Percentiles rank a stretch among this genome's conserved stretches.
These are phyloP conservation scores for Chrysemys picta DNA, from an alignment of 2,113 vertebrate species.

Conservation along the genomic window DNA sequence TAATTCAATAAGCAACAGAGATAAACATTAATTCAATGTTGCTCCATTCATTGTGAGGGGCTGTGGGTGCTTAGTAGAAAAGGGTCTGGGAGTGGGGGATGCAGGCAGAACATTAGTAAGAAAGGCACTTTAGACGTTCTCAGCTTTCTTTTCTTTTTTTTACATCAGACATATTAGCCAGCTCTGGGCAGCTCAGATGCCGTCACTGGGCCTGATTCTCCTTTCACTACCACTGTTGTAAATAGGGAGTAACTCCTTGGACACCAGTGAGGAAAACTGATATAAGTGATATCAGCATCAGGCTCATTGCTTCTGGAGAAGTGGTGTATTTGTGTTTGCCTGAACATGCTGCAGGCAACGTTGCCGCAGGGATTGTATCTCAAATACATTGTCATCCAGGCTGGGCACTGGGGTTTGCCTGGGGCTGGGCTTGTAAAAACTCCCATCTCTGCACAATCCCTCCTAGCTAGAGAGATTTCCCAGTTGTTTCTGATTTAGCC, in stretches of 20 bases:
- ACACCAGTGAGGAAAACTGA: background rate
- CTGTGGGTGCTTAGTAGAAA: background rate
- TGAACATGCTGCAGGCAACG: background rate
- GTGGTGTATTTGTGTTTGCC: background rate
- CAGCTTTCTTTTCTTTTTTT: background rate
- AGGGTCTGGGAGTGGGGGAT: background rate
- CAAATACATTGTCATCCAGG: background rate
- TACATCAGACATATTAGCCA: background rate
- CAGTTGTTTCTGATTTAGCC: conserved; percentile 33
- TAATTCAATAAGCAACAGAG: background rate
- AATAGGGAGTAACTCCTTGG: background rate
- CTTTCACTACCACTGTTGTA: background rate
- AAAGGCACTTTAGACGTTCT: background rate
- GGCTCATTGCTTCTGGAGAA: background rate
- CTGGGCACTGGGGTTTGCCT: background rate
- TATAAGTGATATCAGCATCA: background rate
- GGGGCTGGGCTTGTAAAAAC: conserved; percentile 21
- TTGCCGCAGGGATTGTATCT: background rate
- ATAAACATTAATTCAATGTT: background rate
- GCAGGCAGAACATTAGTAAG: background rate
- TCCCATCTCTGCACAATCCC: background rate
- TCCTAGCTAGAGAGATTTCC: conserved; percentile 8
- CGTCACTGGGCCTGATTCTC: background rate
- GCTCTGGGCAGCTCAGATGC: background rate
- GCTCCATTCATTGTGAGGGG: background rate